Conservation (phyloP, 2,888 invertebrate species). For the Mongoloraphidia duomilia region DNA sequence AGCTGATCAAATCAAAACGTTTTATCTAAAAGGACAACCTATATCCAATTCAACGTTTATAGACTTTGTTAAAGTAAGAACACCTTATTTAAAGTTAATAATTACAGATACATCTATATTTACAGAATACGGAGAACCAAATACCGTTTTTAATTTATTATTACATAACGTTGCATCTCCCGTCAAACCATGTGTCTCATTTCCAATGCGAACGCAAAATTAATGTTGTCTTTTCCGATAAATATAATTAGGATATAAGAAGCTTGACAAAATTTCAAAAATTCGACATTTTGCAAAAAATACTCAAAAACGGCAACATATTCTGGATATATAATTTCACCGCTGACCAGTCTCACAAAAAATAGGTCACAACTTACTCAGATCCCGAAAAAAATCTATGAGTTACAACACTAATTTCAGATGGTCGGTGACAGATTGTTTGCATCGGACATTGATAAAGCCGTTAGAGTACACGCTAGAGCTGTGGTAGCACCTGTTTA, state of each 20-base stretch:
- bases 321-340: too few species aligned
- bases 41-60: constrained; percentile 20
- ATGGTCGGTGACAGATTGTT: constrained; percentile 53
- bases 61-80: constrained; percentile 19
- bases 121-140: background rate
- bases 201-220: too few species aligned
- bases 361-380: too few species aligned
- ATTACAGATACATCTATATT: too few species aligned
- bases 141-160: background rate
- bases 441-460: constrained; percentile 39
- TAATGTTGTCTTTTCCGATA: background rate
- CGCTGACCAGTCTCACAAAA: too few species aligned
- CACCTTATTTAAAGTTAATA: too few species aligned
- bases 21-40: constrained; percentile 23
- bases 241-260: background rate
- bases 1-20: constrained; percentile 22
- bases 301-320: too few species aligned
- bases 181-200: too few species aligned
- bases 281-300: too few species aligned
- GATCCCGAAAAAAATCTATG: too few species aligned
- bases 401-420: constrained; percentile 23
- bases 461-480: constrained; percentile 43
- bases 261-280: too few species aligned
- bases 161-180: background rate
- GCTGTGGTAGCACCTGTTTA: constrained; percentile 43